Evolutionary conservation across 2,888 invertebrate genomes (phyloP), one percentile per base, ranked within the genome.

Genomic region (Oscheius sp.): DNA sequence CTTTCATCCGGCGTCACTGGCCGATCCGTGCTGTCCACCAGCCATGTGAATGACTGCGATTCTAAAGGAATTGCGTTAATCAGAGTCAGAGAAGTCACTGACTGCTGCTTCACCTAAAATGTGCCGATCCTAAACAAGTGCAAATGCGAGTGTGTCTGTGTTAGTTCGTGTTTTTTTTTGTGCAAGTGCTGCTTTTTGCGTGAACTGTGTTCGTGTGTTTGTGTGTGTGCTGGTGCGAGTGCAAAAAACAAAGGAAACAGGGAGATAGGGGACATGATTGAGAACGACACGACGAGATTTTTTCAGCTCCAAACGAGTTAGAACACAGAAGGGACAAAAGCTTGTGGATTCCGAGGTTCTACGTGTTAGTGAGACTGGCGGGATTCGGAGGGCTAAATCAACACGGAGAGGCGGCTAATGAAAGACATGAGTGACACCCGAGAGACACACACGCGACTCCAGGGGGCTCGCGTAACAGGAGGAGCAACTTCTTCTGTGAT

Each of bases 21-120:
- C 3, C 78, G 70, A 45, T 83, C 78, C 42, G 82, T 81, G 34
- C 73, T 73, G 12, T 73, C 79, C 50, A 70, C 34, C 53, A 84
- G 73, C 86, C 86, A 86, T 8, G 82, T 75, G 67, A 70, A 85
- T 1, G 84, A 78, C 53, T 83, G 70, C 8, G 86, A 84, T 68
- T 84, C 85, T 85, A 23, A 48, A 68, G 29, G 23, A 15, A 29
- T 10, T n/a, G 12, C 4, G 42, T 15, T n/a, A 23, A 37, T 34
- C 27, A 57, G 31, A 15, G 12, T 15, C 48, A 48, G 5, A 3
- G 20, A 23, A 10, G 20, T 23, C 17, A 20, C 45, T 45, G 3
- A 4, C 42, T 23, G 31, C 37, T 37, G 10, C 2, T 37, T 27
- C 15, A 25, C 61, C 20, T 20, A 34, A 50, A 50, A 33, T 50